phyloP scores from a whole-genome alignment of 2,113 vertebrate genomes.

The Nothobranchius kuhntae region DNA sequence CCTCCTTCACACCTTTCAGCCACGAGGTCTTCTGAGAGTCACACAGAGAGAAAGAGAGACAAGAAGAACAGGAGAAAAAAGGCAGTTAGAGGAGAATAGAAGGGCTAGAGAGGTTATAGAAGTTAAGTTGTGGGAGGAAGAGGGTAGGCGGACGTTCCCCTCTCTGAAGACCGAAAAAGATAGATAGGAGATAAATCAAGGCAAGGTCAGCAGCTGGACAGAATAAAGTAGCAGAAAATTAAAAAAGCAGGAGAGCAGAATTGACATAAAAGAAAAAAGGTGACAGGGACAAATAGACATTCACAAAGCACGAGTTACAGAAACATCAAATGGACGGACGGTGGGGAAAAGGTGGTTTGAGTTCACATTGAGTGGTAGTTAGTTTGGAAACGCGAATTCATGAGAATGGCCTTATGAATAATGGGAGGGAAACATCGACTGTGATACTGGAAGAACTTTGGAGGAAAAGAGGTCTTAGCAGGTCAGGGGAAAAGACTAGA shows the following conservation, averaged over 20 bases:
- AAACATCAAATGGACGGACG: conserved; percentile 11
- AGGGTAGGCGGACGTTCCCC: background rate
- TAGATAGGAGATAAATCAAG: conserved; percentile 9
- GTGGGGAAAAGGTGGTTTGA: conserved; percentile 19
- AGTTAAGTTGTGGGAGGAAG: conserved; percentile 18
- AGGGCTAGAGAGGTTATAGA: conserved; percentile 35
- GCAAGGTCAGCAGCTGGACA: conserved; percentile 22
- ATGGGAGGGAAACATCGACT: conserved; percentile 27
- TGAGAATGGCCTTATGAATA: conserved; percentile 38
- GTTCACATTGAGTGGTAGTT: conserved; percentile 19
- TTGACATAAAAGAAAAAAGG: conserved; percentile 5
- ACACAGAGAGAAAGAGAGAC: conserved; percentile 30
- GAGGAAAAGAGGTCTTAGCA: conserved; percentile 6
- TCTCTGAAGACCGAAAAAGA: conserved; percentile 26
- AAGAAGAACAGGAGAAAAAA: conserved; percentile 25
- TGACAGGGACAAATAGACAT: background rate
- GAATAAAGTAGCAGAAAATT: conserved; percentile 16
- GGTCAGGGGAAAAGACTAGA: conserved; percentile 14
- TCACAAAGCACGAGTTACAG: conserved; percentile 2
- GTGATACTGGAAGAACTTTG: conserved; percentile 18
- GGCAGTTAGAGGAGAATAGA: conserved; percentile 29
- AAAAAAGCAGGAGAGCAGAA: conserved; percentile 1
- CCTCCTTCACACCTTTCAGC: conserved; percentile 74
- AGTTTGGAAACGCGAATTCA: conserved; percentile 47
- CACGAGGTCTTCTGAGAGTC: conserved; percentile 57